These are phyloP conservation scores for Pocota personata DNA, from an alignment of 2,888 invertebrate species.

Conservation along the genomic window DNA sequence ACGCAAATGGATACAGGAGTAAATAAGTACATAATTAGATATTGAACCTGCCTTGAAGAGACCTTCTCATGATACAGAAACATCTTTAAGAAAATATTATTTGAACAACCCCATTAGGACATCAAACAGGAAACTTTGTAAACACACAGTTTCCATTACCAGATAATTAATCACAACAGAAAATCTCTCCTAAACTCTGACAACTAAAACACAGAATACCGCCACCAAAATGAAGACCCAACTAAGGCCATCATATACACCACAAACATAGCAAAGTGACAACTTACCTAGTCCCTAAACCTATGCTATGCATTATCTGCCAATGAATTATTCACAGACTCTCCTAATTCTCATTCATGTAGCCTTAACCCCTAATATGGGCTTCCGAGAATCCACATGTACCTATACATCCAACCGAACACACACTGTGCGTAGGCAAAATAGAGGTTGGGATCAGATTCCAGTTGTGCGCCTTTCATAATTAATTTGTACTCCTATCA, in stretches of 20 bases:
- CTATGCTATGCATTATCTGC: constrained; percentile 68
- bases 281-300: constrained; percentile 65
- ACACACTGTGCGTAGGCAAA: not conserved
- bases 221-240: constrained; percentile 38
- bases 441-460: constrained; percentile 35
- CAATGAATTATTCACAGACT: constrained; percentile 72
- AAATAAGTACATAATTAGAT: too few relatives aligned
- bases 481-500: constrained; percentile 66
- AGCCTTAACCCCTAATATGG: constrained; percentile 52
- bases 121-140: constrained; percentile 46
- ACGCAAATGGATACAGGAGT: too few relatives aligned
- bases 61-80: not conserved
- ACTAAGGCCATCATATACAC: constrained; percentile 46
- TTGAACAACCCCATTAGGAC: not conserved
- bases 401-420: not conserved
- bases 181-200: constrained; percentile 53
- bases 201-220: constrained; percentile 26
- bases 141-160: constrained; percentile 45
- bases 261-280: constrained; percentile 70
- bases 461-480: constrained; percentile 56
- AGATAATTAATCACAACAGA: constrained; percentile 66
- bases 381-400: constrained; percentile 12
- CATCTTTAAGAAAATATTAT: not conserved
- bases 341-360: constrained; percentile 66
- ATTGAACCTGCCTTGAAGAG: not conserved